Evolutionary conservation across 2,113 vertebrate genomes (phyloP), one percentile per base, ranked within the genome.

Genomic region (Brachirus orientalis): DNA sequence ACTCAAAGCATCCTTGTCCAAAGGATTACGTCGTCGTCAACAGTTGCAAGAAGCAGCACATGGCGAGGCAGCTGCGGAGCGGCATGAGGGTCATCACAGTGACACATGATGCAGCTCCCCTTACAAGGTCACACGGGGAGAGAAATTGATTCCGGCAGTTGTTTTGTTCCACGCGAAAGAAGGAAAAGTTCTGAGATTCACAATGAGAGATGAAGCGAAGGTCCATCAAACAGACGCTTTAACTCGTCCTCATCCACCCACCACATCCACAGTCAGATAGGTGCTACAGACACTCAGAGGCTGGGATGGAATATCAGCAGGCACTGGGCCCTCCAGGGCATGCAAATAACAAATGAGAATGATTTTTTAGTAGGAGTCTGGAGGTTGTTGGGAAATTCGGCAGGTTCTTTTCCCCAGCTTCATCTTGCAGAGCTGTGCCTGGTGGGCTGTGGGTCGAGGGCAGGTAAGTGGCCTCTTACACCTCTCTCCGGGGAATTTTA

Each of bases 241-340:
- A 56, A 54, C 65, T 54, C 52, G 8, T 33, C 33, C 68, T 67
- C 61, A 40, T 76, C 78, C 78, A 16, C 85, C 75, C 80, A 80
- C 75, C 69, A 64, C 43, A 65, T 73, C 48, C 33, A 40, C 61
- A 70, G 57, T 51, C 20, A 52, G 52, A 72, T 35, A 62, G 62
- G 55, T 66, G 59, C 35, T 64, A 22, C 33, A 60, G 45, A 74
- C 12, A 12, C 40, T 13, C 40, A 43, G 44, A 50, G 35, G 28
- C 56, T 56, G 69, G 47, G 10, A 16, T n/a, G 36, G 37, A 62
- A 62, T 56, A 68, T 56, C 48, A 46, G 53, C 63, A 67, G 66
- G 47, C 38, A 33, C 19, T 6, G 18, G 41, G 46, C 12, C 63
- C 78, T 63, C 47, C 3, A 47, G 70, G 82, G 46, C 60, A 63